phyloP scores from a whole-genome alignment of 2,113 vertebrate species.

The Charina bottae region DNA sequence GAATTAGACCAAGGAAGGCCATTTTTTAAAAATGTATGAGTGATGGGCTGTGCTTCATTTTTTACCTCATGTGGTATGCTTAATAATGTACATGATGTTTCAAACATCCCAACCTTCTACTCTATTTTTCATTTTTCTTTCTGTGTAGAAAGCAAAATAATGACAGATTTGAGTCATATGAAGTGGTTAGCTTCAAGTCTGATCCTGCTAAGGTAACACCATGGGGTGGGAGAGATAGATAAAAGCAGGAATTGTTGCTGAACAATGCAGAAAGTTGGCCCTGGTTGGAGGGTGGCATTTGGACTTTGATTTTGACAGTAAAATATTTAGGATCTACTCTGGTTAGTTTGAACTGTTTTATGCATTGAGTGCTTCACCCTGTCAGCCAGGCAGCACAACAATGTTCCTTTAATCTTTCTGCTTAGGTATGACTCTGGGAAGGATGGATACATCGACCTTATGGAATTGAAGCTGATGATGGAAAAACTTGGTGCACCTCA shows the following conservation, averaged over 20 bases:
- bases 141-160: neutral
- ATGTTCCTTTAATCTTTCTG: neutral
- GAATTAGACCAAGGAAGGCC: neutral
- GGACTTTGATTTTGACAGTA: neutral
- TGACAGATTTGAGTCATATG: neutral
- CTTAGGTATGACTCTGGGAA: slow-evolving; percentile 74
- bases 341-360: neutral
- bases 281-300: neutral
- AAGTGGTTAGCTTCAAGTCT: neutral
- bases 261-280: neutral
- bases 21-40: neutral
- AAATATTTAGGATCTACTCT: neutral
- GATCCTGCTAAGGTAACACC: neutral
- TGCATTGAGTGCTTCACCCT: neutral
- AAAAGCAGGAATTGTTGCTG: neutral
- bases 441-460: slow-evolving; percentile 79
- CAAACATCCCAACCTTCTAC: neutral
- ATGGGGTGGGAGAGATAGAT: neutral
- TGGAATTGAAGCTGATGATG: slow-evolving; percentile 84
- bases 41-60: neutral
- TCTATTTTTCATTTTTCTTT: neutral
- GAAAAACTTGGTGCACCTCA: slow-evolving; percentile 80
- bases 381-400: neutral
- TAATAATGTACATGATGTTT: neutral
- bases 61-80: neutral